These are phyloP conservation scores for Pyxicephalus adspersus DNA, from an alignment of 2,113 vertebrate genomes.

Conservation along the genomic window DNA sequence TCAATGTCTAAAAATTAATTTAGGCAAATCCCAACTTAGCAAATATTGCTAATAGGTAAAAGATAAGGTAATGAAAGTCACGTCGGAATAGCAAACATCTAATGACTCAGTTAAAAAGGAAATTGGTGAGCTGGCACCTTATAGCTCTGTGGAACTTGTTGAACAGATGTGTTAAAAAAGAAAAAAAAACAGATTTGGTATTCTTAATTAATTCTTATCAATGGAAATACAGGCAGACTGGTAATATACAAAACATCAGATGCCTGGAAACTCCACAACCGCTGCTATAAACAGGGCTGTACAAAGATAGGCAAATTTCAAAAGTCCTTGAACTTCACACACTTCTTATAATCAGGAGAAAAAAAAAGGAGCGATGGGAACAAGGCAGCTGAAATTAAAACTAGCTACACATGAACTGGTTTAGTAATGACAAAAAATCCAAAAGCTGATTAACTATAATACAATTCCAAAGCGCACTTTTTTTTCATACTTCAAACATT, in stretches of 20 bases:
- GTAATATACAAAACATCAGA: background rate
- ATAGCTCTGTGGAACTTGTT: background rate
- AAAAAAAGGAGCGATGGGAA: too few species aligned
- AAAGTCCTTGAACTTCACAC: too few species aligned
- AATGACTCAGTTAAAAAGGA: constrained; percentile 12
- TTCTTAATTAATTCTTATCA: constrained; percentile 7
- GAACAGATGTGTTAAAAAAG: background rate
- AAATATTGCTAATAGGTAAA: constrained; percentile 35
- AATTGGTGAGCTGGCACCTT: constrained; percentile 19
- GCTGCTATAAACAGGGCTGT: too few species aligned
- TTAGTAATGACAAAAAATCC: too few species aligned
- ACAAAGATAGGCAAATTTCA: too few species aligned
- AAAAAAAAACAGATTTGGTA: background rate
- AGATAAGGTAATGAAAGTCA: constrained; percentile 37
- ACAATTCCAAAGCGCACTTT: too few species aligned
- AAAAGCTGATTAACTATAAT: too few species aligned
- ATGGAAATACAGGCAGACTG: background rate
- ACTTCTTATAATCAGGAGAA: too few species aligned
- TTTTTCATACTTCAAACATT: too few species aligned
- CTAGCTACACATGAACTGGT: too few species aligned
- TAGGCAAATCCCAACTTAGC: background rate
- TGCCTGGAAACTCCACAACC: background rate
- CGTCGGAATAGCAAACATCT: constrained; percentile 38
- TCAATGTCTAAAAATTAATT: constrained; percentile 36
- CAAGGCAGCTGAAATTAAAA: too few species aligned